A percentile compares a stretch with the other conserved stretches of the same genome.
Evolutionary conservation across 2,113 vertebrate species (phyloP).

Genomic region (Corythaixoides concolor): DNA sequence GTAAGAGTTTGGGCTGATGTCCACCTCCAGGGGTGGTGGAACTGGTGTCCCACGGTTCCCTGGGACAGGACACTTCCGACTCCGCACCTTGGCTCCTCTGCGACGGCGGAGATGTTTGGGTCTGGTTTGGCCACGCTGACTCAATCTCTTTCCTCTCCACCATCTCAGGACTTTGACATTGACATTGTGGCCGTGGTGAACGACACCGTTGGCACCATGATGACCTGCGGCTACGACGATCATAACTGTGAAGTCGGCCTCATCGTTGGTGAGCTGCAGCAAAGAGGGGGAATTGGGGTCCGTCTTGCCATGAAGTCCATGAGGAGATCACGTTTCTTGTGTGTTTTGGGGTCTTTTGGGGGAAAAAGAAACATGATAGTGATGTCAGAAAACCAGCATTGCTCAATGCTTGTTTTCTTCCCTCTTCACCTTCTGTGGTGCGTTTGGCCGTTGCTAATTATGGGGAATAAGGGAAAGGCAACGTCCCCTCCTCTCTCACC

Average conservation of each 20-base stretch:
- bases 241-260: slow-evolving; percentile 95
- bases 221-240: slow-evolving; percentile 97
- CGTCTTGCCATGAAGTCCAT: neutral
- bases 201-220: slow-evolving; percentile 97
- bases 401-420: neutral
- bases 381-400: neutral
- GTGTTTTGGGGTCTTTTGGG: neutral
- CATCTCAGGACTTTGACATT: slow-evolving; percentile 89
- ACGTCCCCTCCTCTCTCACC: rapidly evolving
- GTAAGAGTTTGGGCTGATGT: slow-evolving; percentile 61
- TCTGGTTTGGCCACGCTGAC: neutral
- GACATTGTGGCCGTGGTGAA: slow-evolving; percentile 94
- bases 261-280: slow-evolving; percentile 85
- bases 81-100: rapidly evolving
- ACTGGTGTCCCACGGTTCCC: rapidly evolving
- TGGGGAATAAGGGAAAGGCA: neutral
- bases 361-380: neutral
- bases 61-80: neutral
- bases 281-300: neutral
- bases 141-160: neutral
- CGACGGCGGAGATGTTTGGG: rapidly evolving
- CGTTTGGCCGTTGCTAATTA: neutral
- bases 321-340: neutral
- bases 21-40: neutral
- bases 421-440: rapidly evolving